Evolutionary conservation across 2,888 invertebrate genomes (phyloP).

Genomic region (Hyposoter dolosus): DNA sequence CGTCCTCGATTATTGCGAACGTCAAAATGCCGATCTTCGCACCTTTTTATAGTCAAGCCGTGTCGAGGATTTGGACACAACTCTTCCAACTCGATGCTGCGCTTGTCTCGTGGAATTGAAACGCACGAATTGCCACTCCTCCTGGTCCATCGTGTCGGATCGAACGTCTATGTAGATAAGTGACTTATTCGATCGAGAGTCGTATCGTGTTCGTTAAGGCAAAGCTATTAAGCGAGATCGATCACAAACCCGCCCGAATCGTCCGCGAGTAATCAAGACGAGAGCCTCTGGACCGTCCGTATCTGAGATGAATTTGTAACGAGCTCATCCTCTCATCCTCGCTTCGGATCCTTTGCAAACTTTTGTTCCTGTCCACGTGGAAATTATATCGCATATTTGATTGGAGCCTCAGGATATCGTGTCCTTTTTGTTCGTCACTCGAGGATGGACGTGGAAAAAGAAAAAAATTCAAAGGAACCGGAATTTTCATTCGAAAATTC

Average conservation of each 20-base stretch:
- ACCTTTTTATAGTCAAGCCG: slow-evolving; percentile 57
- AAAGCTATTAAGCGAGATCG: slow-evolving; percentile 60
- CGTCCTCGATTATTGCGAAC: slow-evolving; percentile 54
- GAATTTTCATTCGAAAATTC: neutral
- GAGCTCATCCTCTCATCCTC: neutral
- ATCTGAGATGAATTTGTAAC: slow-evolving; percentile 57
- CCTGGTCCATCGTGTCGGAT: slow-evolving; percentile 28
- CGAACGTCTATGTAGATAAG: slow-evolving; percentile 20
- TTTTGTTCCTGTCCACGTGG: slow-evolving; percentile 7
- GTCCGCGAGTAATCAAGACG: slow-evolving; percentile 59
- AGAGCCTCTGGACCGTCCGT: slow-evolving; percentile 28
- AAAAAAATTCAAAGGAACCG: neutral
- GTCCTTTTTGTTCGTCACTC: neutral
- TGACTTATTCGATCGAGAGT: neutral
- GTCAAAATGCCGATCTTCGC: slow-evolving; percentile 53
- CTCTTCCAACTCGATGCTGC: neutral
- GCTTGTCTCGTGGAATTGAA: slow-evolving; percentile 60
- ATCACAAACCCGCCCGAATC: slow-evolving; percentile 58
- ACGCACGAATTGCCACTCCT: slow-evolving; percentile 61
- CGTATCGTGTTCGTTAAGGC: slow-evolving; percentile 31
- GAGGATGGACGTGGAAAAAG: neutral
- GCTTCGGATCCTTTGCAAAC: neutral
- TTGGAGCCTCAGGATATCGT: neutral
- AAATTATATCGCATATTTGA: slow-evolving; percentile 7
- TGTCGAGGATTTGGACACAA: slow-evolving; percentile 35